Base-by-base conservation (phyloP, 2,113 vertebrate species). In the Ploceus nigricollis region DNA sequence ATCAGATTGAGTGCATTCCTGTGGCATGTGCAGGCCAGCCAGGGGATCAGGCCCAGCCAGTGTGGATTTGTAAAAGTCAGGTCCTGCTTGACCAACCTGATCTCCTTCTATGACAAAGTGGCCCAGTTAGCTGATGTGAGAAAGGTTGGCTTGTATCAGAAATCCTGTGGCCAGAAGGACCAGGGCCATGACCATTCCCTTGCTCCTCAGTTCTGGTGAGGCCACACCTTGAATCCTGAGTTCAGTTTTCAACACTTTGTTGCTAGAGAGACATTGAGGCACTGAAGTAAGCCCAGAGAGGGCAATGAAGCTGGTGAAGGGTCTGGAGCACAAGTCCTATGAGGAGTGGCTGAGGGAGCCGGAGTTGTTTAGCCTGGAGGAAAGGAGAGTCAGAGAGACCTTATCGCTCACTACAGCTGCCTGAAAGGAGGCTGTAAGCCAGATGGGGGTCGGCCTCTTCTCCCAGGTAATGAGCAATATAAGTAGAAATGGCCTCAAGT, bases 361-460 rank as follows among this genome's bases (percentile, higher is more conserved):
- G 13, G 13, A 13, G 9, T 2, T 53, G 24, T 40, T 60, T n/a
- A 47, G 16, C 16, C 30, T 40, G n/a, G 14, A 66, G 60, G 21
- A 73, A 54, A 53, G 33, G 23, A 39, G 45, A 13, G 19, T 51
- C 11, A 33, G 22, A 3, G 45, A 39, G 39, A 66, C 28, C 20
- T 66, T 45, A 25, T 25, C 2, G 6, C 9, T 39, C 37, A 4
- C 13, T 53, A 39, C 10, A 18, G 9, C 45, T 58, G 7, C 15
- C 19, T 45, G 69, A 18, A 75, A 58, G 33, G 33, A 39, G 44
- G 4, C 0, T 25, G 20, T 25, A 40, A 40, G 13, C n/a, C 14
- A 27, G 14, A 9, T 45, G 17, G 13, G 39, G 2, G 13, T n/a
- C 1, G 0, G 28, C 20, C 16, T 30, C 61, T 75, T 30, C 24